Percentiles rank a stretch among this genome's conserved stretches.
Evolutionary conservation across 2,797 vertebrate genomes (phyloP).

Genomic region (Pseudochirops cupreus): DNA sequence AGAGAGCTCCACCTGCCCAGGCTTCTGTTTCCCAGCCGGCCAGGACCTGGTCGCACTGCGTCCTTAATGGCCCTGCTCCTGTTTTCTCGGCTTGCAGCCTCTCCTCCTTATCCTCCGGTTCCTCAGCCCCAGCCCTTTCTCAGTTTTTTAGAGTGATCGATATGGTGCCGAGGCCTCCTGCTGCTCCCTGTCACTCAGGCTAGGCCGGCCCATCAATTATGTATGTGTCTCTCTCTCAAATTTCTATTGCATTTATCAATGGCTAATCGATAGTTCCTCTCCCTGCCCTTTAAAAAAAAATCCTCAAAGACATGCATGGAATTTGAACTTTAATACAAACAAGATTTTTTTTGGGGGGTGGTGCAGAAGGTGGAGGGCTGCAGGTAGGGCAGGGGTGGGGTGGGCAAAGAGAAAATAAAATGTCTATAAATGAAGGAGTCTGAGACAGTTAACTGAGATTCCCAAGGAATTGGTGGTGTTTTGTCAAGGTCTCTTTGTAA

Average conservation of each 20-base stretch:
- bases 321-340: slow-evolving; percentile 80
- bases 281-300: slow-evolving; percentile 49
- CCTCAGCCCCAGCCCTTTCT: slow-evolving; percentile 87
- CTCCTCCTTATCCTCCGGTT: slow-evolving; percentile 85
- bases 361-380: neutral
- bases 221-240: slow-evolving; percentile 92
- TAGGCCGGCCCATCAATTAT: slow-evolving; percentile 95
- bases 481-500: neutral
- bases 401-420: slow-evolving; percentile 69
- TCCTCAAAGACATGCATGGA: slow-evolving; percentile 87
- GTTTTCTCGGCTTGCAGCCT: slow-evolving; percentile 86
- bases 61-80: slow-evolving; percentile 96
- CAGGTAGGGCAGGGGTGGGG: slow-evolving; percentile 68
- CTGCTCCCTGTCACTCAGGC: slow-evolving; percentile 94
- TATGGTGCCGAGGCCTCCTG: slow-evolving; percentile 89
- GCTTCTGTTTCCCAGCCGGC: slow-evolving; percentile 84
- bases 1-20: slow-evolving; percentile 83
- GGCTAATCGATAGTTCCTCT: slow-evolving; percentile 92
- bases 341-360: neutral
- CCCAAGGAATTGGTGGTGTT: neutral
- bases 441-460: neutral
- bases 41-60: slow-evolving; percentile 91
- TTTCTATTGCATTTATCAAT: slow-evolving; percentile 97
- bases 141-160: slow-evolving; percentile 94
- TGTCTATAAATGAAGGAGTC: slow-evolving; percentile 63